Percentiles rank a stretch among this genome's conserved stretches.
Conservation (phyloP, 2,113 vertebrate genomes). For the Tragelaphus scriptus region DNA sequence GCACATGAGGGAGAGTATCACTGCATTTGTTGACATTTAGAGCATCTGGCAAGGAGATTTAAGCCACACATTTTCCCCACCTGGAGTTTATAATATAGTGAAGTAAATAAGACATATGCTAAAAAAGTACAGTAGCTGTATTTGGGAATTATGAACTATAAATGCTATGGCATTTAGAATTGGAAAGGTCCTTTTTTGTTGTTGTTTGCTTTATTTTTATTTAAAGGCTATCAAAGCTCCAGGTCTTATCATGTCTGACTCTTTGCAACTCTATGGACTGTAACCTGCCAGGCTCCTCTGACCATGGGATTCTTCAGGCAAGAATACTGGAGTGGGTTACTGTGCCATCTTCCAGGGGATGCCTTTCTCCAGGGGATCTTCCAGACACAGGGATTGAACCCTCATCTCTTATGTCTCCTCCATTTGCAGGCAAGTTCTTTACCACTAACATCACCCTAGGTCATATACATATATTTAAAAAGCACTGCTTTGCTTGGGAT, state of each 20-base stretch:
- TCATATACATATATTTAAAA: not conserved
- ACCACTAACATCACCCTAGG: not conserved
- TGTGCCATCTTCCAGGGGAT: not conserved
- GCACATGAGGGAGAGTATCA: rapidly evolving
- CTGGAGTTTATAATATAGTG: not conserved
- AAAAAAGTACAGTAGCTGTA: not conserved
- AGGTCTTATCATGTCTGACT: not conserved
- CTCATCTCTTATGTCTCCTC: not conserved
- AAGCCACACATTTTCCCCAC: not conserved
- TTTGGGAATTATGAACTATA: not conserved
- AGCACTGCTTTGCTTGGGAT: not conserved
- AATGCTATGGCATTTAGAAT: not conserved
- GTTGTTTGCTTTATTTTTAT: not conserved
- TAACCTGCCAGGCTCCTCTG: not conserved
- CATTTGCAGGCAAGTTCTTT: not conserved
- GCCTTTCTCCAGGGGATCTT: not conserved
- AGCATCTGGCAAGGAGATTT: not conserved
- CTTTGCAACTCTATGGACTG: not conserved
- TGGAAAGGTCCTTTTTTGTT: not conserved
- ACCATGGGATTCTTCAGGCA: not conserved
- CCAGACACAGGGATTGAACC: not conserved
- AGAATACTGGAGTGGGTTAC: not conserved
- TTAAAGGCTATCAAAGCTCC: not conserved
- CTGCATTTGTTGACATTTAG: not conserved
- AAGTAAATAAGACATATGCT: not conserved